Evolutionary conservation across 2,113 vertebrate genomes (phyloP).

Genomic region (Vimba vimba): DNA sequence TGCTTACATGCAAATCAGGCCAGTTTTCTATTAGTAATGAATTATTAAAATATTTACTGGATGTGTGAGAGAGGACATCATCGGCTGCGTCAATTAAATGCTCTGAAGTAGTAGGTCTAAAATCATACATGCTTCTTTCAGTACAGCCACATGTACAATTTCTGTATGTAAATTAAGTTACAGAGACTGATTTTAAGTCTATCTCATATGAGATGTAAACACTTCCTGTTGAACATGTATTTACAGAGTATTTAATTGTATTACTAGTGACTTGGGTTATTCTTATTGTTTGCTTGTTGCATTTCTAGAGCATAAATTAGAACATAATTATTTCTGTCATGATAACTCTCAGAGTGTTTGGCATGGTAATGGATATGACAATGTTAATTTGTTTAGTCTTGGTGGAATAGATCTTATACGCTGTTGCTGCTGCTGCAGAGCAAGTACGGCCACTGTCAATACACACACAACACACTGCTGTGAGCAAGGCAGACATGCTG

Average conservation of each 20-base stretch:
- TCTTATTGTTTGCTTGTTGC: conserved; percentile 9
- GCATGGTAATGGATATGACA: too few species aligned
- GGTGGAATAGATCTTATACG: too few species aligned
- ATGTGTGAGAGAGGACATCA: conserved; percentile 39
- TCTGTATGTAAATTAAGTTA: background rate
- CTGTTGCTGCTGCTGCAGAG: too few species aligned
- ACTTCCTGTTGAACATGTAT: background rate
- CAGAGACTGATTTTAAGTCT: background rate
- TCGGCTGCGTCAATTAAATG: conserved; percentile 41
- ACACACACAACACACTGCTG: too few species aligned
- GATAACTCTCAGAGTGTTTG: too few species aligned
- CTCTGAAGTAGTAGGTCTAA: conserved; percentile 22
- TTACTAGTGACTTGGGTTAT: background rate
- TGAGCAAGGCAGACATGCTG: too few species aligned
- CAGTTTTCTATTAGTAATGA: conserved; percentile 56
- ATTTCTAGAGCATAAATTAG: background rate
- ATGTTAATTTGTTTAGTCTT: too few species aligned
- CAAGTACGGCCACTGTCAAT: too few species aligned
- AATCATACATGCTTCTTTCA: background rate
- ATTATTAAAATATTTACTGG: conserved; percentile 58
- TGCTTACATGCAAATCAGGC: conserved; percentile 53
- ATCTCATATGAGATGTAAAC: background rate
- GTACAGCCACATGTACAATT: background rate
- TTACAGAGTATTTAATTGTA: background rate
- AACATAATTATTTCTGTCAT: background rate